Conservation (phyloP, 2,888 invertebrate species). For the Cosmorhoe ocellata region DNA sequence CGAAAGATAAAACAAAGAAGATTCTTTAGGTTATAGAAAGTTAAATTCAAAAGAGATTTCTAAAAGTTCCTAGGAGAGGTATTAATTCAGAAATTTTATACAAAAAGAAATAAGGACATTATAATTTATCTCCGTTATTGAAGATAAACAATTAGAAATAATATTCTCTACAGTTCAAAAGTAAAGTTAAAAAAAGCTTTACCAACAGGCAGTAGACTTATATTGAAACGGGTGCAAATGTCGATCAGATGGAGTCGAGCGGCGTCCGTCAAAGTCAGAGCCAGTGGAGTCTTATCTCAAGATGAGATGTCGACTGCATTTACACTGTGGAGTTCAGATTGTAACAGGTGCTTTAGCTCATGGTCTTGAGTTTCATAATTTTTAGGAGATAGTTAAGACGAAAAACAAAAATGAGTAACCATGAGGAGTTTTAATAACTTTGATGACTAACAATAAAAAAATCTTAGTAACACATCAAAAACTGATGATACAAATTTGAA, state of each 20-base stretch:
- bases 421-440: constrained; percentile 1
- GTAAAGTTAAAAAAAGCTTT: neutral
- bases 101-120: too few species aligned
- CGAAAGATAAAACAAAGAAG: too few species aligned
- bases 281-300: constrained; percentile 47
- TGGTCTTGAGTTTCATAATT: too few species aligned
- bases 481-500: too few species aligned
- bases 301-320: constrained; percentile 44
- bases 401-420: neutral
- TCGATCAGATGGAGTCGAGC: constrained; percentile 54
- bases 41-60: too few species aligned
- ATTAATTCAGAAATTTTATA: too few species aligned
- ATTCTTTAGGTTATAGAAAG: too few species aligned
- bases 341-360: neutral
- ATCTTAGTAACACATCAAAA: too few species aligned
- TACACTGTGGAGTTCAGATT: constrained; percentile 36
- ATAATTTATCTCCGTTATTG: too few species aligned
- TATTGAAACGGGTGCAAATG: constrained; percentile 55
- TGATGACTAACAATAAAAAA: constrained; percentile 1
- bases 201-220: constrained; percentile 38
- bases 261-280: constrained; percentile 67
- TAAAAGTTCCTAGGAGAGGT: too few species aligned
- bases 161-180: too few species aligned
- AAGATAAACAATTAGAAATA: too few species aligned
- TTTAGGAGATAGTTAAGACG: neutral